phyloP scores from a whole-genome alignment of 2,888 invertebrate species.

The Callyntrura sp. region DNA sequence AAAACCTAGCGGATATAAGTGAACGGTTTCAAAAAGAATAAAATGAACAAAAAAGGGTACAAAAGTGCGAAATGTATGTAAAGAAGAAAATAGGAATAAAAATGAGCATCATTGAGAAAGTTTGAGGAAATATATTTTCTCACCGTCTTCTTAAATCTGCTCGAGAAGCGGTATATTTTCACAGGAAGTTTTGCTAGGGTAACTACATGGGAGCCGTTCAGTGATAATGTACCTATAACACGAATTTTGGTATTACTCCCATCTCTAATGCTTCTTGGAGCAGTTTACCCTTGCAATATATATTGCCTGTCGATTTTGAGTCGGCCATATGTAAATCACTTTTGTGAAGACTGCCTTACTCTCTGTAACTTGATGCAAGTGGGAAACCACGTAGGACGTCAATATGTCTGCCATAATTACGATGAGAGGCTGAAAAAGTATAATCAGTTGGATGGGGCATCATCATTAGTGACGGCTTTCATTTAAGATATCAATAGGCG shows the following conservation, averaged over 20 bases:
- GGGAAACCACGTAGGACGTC: no score
- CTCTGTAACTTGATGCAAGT: no score
- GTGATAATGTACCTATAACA: no score
- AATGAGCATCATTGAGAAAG: conserved; percentile 53
- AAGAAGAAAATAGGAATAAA: conserved; percentile 14
- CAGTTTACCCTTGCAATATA: no score
- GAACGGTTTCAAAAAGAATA: conserved; percentile 41
- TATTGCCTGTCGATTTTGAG: no score
- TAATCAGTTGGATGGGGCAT: neutral
- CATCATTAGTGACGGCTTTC: neutral
- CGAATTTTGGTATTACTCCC: no score
- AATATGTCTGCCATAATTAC: no score
- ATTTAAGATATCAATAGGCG: conserved; percentile 4
- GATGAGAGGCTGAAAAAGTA: neutral
- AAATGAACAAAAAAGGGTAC: conserved; percentile 48
- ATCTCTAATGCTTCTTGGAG: no score
- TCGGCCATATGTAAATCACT: no score
- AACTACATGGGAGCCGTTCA: no score
- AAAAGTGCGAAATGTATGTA: neutral
- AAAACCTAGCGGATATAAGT: neutral
- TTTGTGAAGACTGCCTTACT: no score
- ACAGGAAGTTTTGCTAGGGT: no score
- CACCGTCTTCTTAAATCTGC: conserved; percentile 42
- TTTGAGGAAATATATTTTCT: conserved; percentile 46
- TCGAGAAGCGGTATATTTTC: neutral